Evolutionary conservation across 2,797 vertebrate species (phyloP).

Genomic region (Valencia hispanica): DNA sequence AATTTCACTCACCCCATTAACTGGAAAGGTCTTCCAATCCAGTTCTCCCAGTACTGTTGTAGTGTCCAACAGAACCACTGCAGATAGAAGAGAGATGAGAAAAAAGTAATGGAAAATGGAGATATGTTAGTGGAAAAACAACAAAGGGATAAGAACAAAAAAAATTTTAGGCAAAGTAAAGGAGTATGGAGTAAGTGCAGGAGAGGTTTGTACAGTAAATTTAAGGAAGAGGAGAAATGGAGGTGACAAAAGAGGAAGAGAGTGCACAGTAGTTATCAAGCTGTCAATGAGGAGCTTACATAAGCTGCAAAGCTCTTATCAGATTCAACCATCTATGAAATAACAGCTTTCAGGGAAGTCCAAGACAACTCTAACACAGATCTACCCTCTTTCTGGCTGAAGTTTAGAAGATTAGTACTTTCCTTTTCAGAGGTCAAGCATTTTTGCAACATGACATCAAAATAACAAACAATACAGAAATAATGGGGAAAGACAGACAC

Average conservation of each 20-base stretch:
- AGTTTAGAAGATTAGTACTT: constrained; percentile 55
- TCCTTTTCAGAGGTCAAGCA: constrained; percentile 62
- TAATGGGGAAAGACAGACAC: constrained; percentile 19
- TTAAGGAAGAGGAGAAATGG: constrained; percentile 68
- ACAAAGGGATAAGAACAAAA: constrained; percentile 28
- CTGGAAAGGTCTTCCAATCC: constrained; percentile 97
- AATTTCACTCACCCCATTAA: constrained; percentile 94
- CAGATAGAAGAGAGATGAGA: constrained; percentile 56
- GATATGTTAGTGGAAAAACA: constrained; percentile 33
- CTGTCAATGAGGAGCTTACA: constrained; percentile 66
- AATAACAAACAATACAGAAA: constrained; percentile 35
- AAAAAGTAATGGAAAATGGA: constrained; percentile 47
- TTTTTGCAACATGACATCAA: constrained; percentile 37
- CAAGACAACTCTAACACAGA: constrained; percentile 45
- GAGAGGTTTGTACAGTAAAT: constrained; percentile 54
- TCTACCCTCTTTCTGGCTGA: constrained; percentile 38
- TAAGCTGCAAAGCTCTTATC: constrained; percentile 66
- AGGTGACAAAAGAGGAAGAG: constrained; percentile 66
- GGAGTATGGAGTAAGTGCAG: constrained; percentile 21
- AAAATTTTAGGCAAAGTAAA: constrained; percentile 36
- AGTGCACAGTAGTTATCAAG: constrained; percentile 76
- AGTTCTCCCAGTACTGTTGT: constrained; percentile 93
- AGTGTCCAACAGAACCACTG: constrained; percentile 97
- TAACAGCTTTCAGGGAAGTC: constrained; percentile 70
- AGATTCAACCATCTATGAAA: constrained; percentile 78